Evolutionary conservation across 2,797 vertebrate species (phyloP), one percentile per base, ranked within the genome.

Genomic region (Cyclopterus lumpus): DNA sequence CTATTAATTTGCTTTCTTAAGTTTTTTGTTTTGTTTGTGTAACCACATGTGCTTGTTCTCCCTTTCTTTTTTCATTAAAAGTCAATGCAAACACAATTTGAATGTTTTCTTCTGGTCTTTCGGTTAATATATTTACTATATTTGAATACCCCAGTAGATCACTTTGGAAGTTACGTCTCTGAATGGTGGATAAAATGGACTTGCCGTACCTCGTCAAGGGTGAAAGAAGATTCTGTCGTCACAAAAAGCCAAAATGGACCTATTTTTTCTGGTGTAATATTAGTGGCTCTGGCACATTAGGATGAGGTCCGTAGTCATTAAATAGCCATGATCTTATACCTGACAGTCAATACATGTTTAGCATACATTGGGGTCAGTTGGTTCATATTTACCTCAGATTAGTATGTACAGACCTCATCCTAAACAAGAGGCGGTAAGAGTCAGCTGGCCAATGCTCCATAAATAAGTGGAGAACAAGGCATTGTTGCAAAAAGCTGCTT

Each of bases 381-480:
- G n/a, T 54, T 75, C 1, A 9, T 54, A 20, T 69, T 83, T 62
- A 55, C 6, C 40, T 64, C 53, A 40, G 38, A 54, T 20, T 1
- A 48, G 32, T 11, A n/a, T 9, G 51, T n/a, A 24, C 62, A 71
- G 34, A 67, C 36, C 34, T 11, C 58, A 28, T 62, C 59, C 53
- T 54, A 44, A 63, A 81, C 51, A 67, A 46, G 26, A 76, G 40
- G 24, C 78, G 15, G 28, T 79, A 57, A 84, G 87, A 2, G 65
- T 79, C 74, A 71, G 24, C 59, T n/a, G 30, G 64, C 51, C 66
- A 40, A 54, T 40, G 67, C 20, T 40, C 51, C 49, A 76, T 77
- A 80, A 83, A 79, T 65, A 79, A 75, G 63, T 57, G 24, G 26
- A 66, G 67, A 88, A 82, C 75, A 53, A 87, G 81, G 66, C 68